Base-by-base conservation (phyloP, 2,797 vertebrate genomes). In the Pipistrellus kuhlii region DNA sequence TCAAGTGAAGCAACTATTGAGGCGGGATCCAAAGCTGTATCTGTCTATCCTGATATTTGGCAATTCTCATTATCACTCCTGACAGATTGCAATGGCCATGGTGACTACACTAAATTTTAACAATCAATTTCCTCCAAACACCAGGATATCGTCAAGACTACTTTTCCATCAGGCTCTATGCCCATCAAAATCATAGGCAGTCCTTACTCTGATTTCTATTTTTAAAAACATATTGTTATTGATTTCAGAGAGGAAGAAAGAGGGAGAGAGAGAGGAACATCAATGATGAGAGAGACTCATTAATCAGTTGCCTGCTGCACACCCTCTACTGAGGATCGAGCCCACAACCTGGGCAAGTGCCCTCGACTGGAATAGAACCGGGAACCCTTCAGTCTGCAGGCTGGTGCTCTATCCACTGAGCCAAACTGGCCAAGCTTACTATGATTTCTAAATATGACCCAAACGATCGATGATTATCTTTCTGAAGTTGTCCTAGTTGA, bases 371-470 rank as follows among this genome's bases (percentile, higher is more conserved):
- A 62, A 62, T 30, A 2, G 5, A 27, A 62, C 11, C 2, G 5
- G 59, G 12, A 27, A 62, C 59, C 57, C 10, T 62, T 62, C 59
- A 62, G 59, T 62, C 27, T 13, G 5, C 25, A 59, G 59, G 59
- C 59, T 62, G 59, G 27, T 30, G 59, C 27, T 62, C 59, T 62
- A 62, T 30, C 59, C 12, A 62, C 59, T 62, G 57, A 30, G 27
- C 27, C 5, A 62, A 62, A 62, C 59, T 62, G 59, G 59, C 25
- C 59, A 62, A 27, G 59, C 76, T 44, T 71, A 14, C 2, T 71
- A n/a, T 5, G 27, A 82, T 86, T 86, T 83, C 15, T 89, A 64
- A 64, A 14, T 92, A 51, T 62, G 69, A 90, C n/a, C n/a, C 41
- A 72, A 48, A 75, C 62, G 83, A 64, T 55, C 35, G 48, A 23